Conservation (phyloP, 2,797 vertebrate species). For the Phoeniculus purpureus region DNA sequence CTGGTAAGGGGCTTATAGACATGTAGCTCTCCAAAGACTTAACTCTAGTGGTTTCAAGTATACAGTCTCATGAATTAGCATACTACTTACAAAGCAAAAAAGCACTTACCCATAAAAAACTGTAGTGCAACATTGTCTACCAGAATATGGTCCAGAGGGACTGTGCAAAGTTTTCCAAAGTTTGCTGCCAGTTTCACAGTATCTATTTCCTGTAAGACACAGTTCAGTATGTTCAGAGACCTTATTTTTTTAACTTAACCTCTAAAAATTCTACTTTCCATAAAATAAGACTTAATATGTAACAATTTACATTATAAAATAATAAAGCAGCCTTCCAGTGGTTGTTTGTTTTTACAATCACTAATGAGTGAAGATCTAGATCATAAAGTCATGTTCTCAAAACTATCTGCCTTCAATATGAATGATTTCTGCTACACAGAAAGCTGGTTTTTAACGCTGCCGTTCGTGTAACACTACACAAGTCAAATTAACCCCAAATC, state of each 20-base stretch:
- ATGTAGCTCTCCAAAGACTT: background rate
- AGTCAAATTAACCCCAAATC: background rate
- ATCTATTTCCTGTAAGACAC: conserved; percentile 90
- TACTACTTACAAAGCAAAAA: background rate
- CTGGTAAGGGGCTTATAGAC: background rate
- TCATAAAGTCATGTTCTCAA: background rate
- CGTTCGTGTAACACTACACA: background rate
- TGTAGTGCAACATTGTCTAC: conserved; percentile 99
- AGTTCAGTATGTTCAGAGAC: background rate
- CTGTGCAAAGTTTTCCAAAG: conserved; percentile 97
- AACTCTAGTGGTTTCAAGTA: background rate
- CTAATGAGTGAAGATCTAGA: background rate
- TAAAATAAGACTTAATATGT: background rate
- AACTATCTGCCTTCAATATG: background rate
- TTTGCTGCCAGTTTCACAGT: conserved; percentile 95
- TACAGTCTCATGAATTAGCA: background rate
- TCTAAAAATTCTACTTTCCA: background rate
- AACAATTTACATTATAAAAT: background rate
- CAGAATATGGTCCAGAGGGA: conserved; percentile 96
- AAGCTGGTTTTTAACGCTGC: background rate
- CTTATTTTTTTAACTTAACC: background rate
- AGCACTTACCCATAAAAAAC: conserved; percentile 95
- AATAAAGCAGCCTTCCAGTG: background rate
- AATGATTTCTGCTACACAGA: background rate
- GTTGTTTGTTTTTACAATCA: background rate